Evolutionary conservation across 1,140 invertebrate genomes (phyloP).

Genomic region (Rhopalosiphum padi): DNA sequence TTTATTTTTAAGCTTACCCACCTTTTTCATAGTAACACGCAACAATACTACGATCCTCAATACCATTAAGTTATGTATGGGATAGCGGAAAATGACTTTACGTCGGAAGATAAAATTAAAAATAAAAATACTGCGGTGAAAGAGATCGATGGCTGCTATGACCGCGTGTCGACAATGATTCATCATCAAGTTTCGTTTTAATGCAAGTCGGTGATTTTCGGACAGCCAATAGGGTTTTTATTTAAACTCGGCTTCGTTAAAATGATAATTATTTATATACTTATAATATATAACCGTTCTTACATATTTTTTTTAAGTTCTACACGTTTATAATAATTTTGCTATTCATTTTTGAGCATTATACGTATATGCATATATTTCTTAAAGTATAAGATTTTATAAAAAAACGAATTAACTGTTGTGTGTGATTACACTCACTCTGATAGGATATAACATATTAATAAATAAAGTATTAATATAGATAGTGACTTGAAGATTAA

Average conservation of each 20-base stretch:
- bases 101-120: conserved; percentile 5
- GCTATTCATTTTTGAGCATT: background rate
- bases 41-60: background rate
- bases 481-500: background rate
- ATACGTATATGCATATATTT: background rate
- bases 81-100: background rate
- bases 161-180: background rate
- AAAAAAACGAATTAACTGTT: no score
- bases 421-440: no score
- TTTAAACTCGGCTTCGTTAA: background rate
- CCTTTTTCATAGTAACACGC: background rate
- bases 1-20: background rate
- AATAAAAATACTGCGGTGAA: background rate
- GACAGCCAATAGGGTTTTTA: background rate
- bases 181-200: conserved; percentile 11
- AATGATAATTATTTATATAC: background rate
- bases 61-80: background rate
- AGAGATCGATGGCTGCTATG: conserved; percentile 23
- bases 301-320: background rate
- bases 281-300: background rate
- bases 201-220: background rate
- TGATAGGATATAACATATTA: background rate
- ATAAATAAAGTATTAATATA: background rate
- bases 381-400: no score
- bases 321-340: background rate